phyloP scores from a whole-genome alignment of 2,888 invertebrate genomes.

The Eumerus sabulonum region DNA sequence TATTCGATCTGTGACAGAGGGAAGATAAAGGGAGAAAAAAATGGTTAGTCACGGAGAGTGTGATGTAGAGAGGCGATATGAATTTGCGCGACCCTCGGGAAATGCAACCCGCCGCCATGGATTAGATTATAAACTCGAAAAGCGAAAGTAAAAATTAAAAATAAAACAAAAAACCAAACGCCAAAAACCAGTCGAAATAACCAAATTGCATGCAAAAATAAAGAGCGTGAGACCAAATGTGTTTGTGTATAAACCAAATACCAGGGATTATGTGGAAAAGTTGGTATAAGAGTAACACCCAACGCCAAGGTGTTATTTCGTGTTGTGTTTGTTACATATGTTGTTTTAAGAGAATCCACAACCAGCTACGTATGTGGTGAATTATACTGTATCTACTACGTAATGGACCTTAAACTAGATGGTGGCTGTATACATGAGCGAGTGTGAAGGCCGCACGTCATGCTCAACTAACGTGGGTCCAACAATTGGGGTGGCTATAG shows the following conservation, averaged over 20 bases:
- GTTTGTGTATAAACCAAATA: neutral
- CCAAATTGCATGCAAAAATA: constrained; percentile 39
- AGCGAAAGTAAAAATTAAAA: constrained; percentile 51
- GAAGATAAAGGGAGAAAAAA: neutral
- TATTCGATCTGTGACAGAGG: constrained; percentile 71
- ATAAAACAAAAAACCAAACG: constrained; percentile 26
- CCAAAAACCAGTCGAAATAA: constrained; percentile 41
- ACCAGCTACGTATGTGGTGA: neutral
- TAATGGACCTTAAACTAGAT: too few relatives aligned
- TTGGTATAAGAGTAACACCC: too few relatives aligned
- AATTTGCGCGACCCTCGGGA: neutral
- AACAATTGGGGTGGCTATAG: too few relatives aligned
- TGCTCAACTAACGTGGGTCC: too few relatives aligned
- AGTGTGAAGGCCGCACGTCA: too few relatives aligned
- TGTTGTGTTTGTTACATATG: too few relatives aligned
- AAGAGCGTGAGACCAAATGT: too few relatives aligned
- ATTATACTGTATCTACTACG: neutral
- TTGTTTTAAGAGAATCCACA: constrained; percentile 1
- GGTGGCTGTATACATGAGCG: too few relatives aligned
- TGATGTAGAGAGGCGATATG: constrained; percentile 26
- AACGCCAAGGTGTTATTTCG: too few relatives aligned
- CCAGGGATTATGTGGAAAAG: neutral
- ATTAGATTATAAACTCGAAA: constrained; percentile 40
- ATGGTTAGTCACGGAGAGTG: constrained; percentile 16
- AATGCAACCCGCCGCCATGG: constrained; percentile 42